Percentiles rank a stretch among this genome's conserved stretches.
These are phyloP conservation scores for Merodon equestris DNA, from an alignment of 2,888 invertebrate genomes.

Conservation along the genomic window DNA sequence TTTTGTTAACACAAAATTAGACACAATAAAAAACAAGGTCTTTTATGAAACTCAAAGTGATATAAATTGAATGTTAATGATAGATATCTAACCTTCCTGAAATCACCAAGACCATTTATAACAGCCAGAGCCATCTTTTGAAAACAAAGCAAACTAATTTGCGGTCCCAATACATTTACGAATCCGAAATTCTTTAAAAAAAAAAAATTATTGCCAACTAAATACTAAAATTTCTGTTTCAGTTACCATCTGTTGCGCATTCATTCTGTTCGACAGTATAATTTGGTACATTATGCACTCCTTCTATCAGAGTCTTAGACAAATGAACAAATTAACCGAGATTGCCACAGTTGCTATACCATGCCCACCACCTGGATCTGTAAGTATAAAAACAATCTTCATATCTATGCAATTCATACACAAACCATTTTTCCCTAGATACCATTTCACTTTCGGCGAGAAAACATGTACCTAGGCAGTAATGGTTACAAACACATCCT, in stretches of 20 bases:
- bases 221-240: too few species aligned
- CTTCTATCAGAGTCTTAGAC: constrained; percentile 76
- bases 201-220: too few species aligned
- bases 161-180: too few species aligned
- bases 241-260: constrained; percentile 74
- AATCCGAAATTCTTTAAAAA: too few species aligned
- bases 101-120: too few species aligned
- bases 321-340: constrained; percentile 78
- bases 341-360: constrained; percentile 79
- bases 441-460: constrained; percentile 77
- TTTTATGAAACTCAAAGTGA: too few species aligned
- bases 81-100: too few species aligned
- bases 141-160: too few species aligned
- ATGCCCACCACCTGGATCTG: constrained; percentile 77
- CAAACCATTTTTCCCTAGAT: constrained; percentile 72
- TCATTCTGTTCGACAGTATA: constrained; percentile 74
- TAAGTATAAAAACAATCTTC: constrained; percentile 69
- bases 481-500: constrained; percentile 78
- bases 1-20: too few species aligned
- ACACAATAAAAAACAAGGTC: too few species aligned
- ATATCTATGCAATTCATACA: neutral
- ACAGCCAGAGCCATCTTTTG: too few species aligned
- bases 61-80: too few species aligned
- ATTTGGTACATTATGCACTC: constrained; percentile 77
- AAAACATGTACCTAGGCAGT: constrained; percentile 78